phyloP scores from a whole-genome alignment of 2,797 vertebrate genomes.

The Xerus rutilus region DNA sequence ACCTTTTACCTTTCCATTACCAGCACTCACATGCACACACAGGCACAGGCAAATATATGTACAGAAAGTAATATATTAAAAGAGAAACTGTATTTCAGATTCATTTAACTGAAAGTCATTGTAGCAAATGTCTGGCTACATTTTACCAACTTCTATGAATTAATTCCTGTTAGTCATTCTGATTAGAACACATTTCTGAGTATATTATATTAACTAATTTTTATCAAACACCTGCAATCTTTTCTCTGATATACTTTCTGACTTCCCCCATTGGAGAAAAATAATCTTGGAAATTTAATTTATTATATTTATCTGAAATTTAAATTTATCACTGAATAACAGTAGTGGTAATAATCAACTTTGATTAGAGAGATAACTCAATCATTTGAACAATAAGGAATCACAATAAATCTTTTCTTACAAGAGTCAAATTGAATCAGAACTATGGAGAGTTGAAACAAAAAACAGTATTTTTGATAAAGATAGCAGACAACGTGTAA shows the following conservation, averaged over 20 bases:
- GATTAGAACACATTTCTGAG: neutral
- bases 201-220: neutral
- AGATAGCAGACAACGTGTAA: neutral
- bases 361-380: neutral
- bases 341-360: neutral
- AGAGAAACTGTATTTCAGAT: neutral
- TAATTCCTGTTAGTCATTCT: neutral
- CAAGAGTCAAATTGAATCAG: neutral
- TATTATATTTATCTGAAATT: neutral
- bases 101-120: neutral
- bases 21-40: neutral
- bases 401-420: neutral
- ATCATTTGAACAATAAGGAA: neutral
- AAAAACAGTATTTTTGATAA: neutral
- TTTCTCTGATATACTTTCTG: neutral
- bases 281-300: neutral
- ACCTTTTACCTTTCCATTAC: neutral
- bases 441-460: neutral
- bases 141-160: neutral
- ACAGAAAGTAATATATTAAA: neutral
- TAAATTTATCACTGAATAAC: neutral
- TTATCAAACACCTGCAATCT: neutral
- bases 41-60: neutral
- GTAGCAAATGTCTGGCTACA: neutral
- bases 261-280: neutral